These are phyloP conservation scores for Psammodynastes pulverulentus DNA, from an alignment of 2,113 vertebrate species.

Conservation along the genomic window DNA sequence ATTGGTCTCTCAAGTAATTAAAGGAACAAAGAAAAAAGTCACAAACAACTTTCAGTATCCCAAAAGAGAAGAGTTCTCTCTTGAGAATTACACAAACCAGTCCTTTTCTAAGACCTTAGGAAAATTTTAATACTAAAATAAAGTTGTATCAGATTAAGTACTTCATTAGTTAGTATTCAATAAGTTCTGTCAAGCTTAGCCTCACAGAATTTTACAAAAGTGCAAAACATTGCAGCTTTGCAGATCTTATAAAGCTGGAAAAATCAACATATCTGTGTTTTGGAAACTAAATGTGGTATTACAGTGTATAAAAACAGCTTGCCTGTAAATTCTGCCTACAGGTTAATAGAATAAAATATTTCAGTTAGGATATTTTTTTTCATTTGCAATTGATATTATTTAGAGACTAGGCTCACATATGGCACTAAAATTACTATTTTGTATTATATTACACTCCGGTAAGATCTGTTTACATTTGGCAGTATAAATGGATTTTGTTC, in stretches of 20 bases:
- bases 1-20: constrained; percentile 20
- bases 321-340: not conserved
- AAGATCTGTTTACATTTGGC: not conserved
- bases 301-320: not conserved
- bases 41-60: constrained; percentile 10
- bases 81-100: constrained; percentile 15
- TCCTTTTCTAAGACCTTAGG: not conserved
- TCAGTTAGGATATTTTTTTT: not conserved
- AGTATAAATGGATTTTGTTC: not conserved
- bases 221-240: not conserved
- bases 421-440: not conserved
- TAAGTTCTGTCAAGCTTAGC: not conserved
- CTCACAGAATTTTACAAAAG: not conserved
- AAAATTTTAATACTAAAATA: not conserved
- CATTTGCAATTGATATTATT: not conserved
- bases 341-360: constrained; percentile 23
- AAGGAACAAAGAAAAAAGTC: constrained; percentile 17
- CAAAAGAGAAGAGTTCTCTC: constrained; percentile 30
- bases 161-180: not conserved
- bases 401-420: not conserved
- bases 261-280: constrained; percentile 5
- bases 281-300: constrained; percentile 24
- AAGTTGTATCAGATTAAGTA: not conserved
- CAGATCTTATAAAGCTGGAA: accelerated
- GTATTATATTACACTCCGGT: not conserved